phyloP scores from a whole-genome alignment of 2,113 vertebrate species.

The Dipodomys spectabilis region DNA sequence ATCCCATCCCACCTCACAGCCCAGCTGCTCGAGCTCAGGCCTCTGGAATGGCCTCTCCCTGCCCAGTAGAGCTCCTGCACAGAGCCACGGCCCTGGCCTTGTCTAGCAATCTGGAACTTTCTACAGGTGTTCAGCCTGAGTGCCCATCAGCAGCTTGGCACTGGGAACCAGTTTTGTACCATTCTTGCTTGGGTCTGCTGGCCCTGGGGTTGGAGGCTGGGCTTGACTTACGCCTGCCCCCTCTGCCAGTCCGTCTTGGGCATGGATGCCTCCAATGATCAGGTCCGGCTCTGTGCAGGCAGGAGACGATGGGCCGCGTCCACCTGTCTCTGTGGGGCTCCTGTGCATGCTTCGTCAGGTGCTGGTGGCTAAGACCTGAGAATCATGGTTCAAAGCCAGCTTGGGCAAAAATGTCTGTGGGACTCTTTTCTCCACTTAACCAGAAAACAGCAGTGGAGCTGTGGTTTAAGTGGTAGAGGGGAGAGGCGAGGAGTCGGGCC shows the following conservation, averaged over 20 bases:
- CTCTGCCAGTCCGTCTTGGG: not conserved
- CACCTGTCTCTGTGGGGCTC: not conserved
- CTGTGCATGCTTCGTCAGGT: too few relatives aligned
- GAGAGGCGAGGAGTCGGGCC: too few relatives aligned
- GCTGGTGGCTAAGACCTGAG: too few relatives aligned
- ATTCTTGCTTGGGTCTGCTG: not conserved
- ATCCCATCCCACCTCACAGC: too few relatives aligned
- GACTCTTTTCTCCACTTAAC: too few relatives aligned
- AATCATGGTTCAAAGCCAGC: too few relatives aligned
- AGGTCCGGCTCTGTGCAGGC: not conserved
- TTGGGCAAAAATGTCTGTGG: not conserved
- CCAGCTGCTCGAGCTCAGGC: too few relatives aligned
- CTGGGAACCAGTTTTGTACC: not conserved
- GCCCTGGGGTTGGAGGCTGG: not conserved
- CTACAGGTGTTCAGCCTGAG: not conserved
- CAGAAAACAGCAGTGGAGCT: too few relatives aligned
- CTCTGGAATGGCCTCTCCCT: not conserved
- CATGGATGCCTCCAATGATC: too few relatives aligned
- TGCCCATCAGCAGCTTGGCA: not conserved
- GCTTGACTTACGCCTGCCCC: not conserved
- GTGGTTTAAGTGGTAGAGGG: too few relatives aligned
- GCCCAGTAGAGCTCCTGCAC: not conserved
- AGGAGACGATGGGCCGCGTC: not conserved
- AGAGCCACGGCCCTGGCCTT: not conserved
- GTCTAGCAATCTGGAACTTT: too few relatives aligned